Evolutionary conservation across 2,888 invertebrate genomes (phyloP).

Genomic region (Galerucella calmariensis): DNA sequence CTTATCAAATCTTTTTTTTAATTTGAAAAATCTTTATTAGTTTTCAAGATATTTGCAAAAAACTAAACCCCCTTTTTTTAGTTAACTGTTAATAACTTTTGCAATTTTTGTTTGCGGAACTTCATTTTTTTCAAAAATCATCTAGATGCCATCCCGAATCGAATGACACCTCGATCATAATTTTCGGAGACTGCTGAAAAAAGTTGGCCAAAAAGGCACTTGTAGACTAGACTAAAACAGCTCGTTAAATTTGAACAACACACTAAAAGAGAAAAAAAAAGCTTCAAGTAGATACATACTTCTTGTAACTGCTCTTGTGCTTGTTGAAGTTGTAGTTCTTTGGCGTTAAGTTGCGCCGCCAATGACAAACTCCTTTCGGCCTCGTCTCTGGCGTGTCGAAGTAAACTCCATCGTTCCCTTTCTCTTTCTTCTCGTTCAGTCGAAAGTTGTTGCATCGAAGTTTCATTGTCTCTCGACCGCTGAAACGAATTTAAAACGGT

Average conservation of each 20-base stretch:
- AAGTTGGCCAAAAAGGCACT: too few species aligned
- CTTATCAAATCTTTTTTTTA: too few species aligned
- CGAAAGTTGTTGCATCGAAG: constrained; percentile 72
- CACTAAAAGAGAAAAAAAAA: constrained; percentile 10
- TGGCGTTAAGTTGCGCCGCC: constrained; percentile 87
- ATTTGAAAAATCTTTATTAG: too few species aligned
- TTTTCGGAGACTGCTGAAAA: too few species aligned
- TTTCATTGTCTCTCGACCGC: constrained; percentile 84
- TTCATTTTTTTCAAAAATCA: too few species aligned
- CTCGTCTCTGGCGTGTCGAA: constrained; percentile 90
- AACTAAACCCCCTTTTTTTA: too few species aligned
- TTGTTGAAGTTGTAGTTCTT: constrained; percentile 87
- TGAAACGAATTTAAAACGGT: constrained; percentile 63
- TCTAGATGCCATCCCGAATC: too few species aligned
- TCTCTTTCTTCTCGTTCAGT: constrained; percentile 80
- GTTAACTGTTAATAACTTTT: too few species aligned
- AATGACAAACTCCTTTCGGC: constrained; percentile 88
- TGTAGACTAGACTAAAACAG: not conserved
- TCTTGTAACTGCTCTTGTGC: constrained; percentile 87
- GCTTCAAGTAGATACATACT: constrained; percentile 63
- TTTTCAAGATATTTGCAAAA: too few species aligned
- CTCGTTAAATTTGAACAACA: not conserved
- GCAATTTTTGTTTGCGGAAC: too few species aligned
- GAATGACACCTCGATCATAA: too few species aligned
- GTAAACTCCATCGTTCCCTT: constrained; percentile 87